phyloP scores from a whole-genome alignment of 1,140 invertebrate genomes.

The Hypsibius dujardini region DNA sequence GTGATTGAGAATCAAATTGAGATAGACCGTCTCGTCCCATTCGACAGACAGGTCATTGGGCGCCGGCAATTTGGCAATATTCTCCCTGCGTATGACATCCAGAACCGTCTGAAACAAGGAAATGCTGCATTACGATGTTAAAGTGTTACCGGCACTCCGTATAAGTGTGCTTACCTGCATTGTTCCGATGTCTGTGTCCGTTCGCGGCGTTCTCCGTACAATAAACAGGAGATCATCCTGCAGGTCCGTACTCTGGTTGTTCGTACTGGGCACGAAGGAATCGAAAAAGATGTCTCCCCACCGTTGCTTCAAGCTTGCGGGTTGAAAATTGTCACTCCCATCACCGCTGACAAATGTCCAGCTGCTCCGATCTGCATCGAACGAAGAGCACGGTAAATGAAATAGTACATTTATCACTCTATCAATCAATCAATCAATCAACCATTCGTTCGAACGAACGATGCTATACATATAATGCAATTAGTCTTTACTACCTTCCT shows the following conservation, averaged over 20 bases:
- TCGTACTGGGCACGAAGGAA: not conserved
- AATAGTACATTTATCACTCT: not conserved
- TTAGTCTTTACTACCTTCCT: too few species aligned
- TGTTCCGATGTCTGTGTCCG: not conserved
- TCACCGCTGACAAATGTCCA: conserved; percentile 3
- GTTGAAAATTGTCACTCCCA: not conserved
- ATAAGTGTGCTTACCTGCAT: not conserved
- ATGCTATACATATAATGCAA: too few species aligned
- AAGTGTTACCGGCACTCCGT: too few species aligned
- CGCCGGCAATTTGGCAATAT: conserved; percentile 10
- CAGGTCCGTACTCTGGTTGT: not conserved
- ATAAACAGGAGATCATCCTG: conserved; percentile 9
- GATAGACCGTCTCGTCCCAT: conserved; percentile 97
- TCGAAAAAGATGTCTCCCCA: conserved; percentile 15
- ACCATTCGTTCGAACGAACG: too few species aligned
- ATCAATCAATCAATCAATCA: not conserved
- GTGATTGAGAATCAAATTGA: conserved; percentile 94
- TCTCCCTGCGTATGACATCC: conserved; percentile 16
- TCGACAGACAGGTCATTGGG: conserved; percentile 66
- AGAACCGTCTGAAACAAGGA: not conserved
- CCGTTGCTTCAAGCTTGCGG: not conserved
- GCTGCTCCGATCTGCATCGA: not conserved
- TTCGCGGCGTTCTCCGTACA: not conserved
- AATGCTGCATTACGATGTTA: too few species aligned
- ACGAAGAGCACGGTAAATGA: not conserved